A percentile compares a stretch with the other conserved stretches of the same genome.
These are phyloP conservation scores for Agapostemon virescens DNA, from an alignment of 2,888 invertebrate genomes.

Conservation along the genomic window DNA sequence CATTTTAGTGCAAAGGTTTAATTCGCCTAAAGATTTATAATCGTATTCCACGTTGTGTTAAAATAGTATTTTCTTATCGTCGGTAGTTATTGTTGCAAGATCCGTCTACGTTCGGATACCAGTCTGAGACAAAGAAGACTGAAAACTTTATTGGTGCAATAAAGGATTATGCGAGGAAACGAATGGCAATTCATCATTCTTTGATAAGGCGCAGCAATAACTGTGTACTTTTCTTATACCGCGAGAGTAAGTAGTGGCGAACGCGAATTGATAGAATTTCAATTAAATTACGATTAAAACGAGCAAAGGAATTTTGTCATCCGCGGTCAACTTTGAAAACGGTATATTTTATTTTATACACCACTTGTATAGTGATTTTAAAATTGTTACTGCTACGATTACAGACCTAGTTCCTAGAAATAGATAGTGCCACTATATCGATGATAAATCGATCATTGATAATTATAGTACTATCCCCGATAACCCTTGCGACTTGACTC, in stretches of 20 bases:
- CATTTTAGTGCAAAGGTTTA: no score
- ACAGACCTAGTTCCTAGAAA: not conserved
- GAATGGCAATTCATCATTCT: not conserved
- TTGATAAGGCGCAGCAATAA: not conserved
- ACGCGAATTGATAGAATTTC: no score
- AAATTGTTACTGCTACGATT: not conserved
- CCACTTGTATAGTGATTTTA: not conserved
- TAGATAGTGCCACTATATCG: not conserved
- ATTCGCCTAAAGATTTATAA: no score
- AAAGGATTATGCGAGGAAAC: not conserved
- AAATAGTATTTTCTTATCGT: not conserved
- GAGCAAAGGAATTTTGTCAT: no score
- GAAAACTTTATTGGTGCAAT: not conserved
- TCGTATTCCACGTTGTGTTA: no score
- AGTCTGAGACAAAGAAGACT: not conserved
- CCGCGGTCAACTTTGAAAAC: no score
- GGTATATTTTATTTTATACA: no score
- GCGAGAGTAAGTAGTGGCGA: no score
- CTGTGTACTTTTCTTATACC: no score
- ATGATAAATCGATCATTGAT: not conserved
- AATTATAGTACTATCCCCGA: not conserved
- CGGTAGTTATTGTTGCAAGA: not conserved
- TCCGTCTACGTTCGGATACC: no score
- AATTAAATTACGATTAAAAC: no score
- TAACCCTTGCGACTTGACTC: not conserved